phyloP scores from a whole-genome alignment of 2,113 vertebrate genomes.

The Furnarius figulus region DNA sequence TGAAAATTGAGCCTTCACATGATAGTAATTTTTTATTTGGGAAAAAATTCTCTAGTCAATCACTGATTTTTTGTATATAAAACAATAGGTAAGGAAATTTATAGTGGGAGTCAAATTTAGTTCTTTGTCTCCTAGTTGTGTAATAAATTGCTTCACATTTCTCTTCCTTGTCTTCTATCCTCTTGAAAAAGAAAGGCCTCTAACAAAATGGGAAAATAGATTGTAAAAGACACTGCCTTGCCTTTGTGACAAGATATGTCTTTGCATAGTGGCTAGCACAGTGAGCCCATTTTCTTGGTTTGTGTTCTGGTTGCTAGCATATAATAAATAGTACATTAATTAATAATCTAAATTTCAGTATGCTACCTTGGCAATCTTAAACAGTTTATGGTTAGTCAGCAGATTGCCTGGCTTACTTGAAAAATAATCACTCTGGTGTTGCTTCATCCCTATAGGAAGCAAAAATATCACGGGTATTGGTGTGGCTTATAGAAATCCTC shows the following conservation, averaged over 20 bases:
- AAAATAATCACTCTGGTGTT: neutral
- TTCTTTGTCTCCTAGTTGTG: neutral
- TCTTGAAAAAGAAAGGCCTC: neutral
- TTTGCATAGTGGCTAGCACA: neutral
- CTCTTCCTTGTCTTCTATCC: neutral
- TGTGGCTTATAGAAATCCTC: neutral
- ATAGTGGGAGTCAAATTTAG: neutral
- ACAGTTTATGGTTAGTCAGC: neutral
- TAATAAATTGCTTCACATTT: neutral
- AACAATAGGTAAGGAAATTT: neutral
- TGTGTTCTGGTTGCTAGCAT: neutral
- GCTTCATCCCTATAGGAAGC: neutral
- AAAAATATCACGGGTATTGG: neutral
- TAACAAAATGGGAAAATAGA: neutral
- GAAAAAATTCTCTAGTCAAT: neutral
- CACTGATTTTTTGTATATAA: neutral
- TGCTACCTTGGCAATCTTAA: neutral
- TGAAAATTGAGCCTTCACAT: neutral
- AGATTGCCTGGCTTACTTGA: neutral
- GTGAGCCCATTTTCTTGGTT: neutral
- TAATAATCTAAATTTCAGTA: neutral
- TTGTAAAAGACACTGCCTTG: neutral
- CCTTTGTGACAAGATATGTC: neutral
- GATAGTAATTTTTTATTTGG: neutral
- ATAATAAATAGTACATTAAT: neutral